Percentiles rank a stretch among this genome's conserved stretches.
Evolutionary conservation across 2,888 invertebrate genomes (phyloP).

Genomic region (Galerucella nymphaeae): DNA sequence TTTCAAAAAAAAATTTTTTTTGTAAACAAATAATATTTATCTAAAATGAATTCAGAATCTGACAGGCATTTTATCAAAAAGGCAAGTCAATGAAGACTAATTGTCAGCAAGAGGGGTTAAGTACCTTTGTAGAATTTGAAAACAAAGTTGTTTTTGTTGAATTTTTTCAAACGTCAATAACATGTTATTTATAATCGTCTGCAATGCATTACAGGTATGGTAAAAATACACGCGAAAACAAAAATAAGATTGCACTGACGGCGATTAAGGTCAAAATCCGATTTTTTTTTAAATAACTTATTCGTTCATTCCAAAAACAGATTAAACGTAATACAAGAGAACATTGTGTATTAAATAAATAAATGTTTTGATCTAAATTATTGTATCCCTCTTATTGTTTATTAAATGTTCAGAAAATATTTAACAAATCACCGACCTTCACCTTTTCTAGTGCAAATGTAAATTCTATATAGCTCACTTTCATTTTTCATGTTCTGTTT

Average conservation of each 20-base stretch:
- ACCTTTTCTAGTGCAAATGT: slow-evolving; percentile 17
- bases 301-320: not conserved
- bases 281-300: slow-evolving; percentile 27
- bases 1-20: slow-evolving; percentile 11
- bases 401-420: not conserved
- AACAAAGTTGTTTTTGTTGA: slow-evolving; percentile 41
- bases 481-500: not conserved
- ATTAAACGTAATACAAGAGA: slow-evolving; percentile 19
- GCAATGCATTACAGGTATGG: slow-evolving; percentile 42
- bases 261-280: slow-evolving; percentile 26
- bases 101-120: slow-evolving; percentile 34
- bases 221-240: slow-evolving; percentile 40
- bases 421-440: slow-evolving; percentile 18
- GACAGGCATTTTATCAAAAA: slow-evolving; percentile 23
- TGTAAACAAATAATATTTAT: slow-evolving; percentile 31
- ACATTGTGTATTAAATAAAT: not conserved
- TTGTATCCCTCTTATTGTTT: not conserved
- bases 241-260: slow-evolving; percentile 40
- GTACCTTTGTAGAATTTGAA: slow-evolving; percentile 40
- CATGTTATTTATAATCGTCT: slow-evolving; percentile 43
- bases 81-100: slow-evolving; percentile 27
- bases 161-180: slow-evolving; percentile 41
- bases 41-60: not conserved
- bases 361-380: too few species aligned
- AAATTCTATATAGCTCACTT: too few species aligned